phyloP scores from a whole-genome alignment of 2,797 vertebrate species.

The Rhabdomys pumilio region DNA sequence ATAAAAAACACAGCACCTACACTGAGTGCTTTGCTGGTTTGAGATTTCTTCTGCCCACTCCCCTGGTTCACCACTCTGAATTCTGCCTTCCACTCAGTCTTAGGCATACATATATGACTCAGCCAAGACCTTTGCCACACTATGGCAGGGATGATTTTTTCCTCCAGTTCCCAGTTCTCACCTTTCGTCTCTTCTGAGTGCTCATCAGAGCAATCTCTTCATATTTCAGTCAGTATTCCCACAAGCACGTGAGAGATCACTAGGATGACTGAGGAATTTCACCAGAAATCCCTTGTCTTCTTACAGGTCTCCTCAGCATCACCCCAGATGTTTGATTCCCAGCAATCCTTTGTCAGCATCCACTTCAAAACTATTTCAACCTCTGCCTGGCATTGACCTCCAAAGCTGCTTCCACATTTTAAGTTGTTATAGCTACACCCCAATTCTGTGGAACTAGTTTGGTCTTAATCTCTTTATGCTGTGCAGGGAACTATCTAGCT shows the following conservation, averaged over 20 bases:
- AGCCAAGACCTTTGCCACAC: background rate
- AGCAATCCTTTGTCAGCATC: background rate
- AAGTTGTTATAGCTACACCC: background rate
- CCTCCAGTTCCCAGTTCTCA: background rate
- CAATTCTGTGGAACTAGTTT: background rate
- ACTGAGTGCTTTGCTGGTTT: background rate
- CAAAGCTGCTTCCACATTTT: background rate
- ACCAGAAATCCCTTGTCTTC: background rate
- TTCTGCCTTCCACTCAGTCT: background rate
- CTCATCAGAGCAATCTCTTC: background rate
- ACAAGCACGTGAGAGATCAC: background rate
- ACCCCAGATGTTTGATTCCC: background rate
- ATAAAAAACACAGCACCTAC: background rate
- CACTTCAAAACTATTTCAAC: background rate
- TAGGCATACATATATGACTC: background rate
- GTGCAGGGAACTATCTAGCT: background rate
- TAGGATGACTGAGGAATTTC: background rate
- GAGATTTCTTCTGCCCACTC: background rate
- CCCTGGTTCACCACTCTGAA: background rate
- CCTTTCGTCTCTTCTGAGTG: background rate
- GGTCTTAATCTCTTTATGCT: background rate
- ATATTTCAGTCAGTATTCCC: background rate
- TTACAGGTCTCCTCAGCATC: background rate
- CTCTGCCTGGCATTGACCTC: background rate
- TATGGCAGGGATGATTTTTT: background rate